Evolutionary conservation across 2,113 vertebrate genomes (phyloP).

Genomic region (Heterocephalus glaber): DNA sequence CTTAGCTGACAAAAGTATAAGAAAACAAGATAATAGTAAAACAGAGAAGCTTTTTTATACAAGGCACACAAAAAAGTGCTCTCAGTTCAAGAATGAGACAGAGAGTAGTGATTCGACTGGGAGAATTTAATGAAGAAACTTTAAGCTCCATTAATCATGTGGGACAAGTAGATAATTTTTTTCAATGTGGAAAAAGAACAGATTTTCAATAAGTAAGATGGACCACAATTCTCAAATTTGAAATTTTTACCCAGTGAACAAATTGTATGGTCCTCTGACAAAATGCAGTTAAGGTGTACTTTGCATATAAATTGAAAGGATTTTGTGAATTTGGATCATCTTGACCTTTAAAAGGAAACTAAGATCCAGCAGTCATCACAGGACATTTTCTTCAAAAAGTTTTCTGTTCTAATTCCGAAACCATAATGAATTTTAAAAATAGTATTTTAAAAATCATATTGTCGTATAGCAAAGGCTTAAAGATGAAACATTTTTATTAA

Average conservation of each 20-base stretch:
- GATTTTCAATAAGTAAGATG: neutral
- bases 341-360: slow-evolving; percentile 46
- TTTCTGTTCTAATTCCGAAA: slow-evolving; percentile 42
- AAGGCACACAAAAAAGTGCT: neutral
- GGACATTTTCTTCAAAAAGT: neutral
- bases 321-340: neutral
- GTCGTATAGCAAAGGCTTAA: neutral
- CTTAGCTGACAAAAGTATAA: neutral
- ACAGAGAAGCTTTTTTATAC: neutral
- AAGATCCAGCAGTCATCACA: neutral
- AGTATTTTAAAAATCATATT: neutral
- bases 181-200: neutral
- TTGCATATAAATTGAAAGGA: neutral
- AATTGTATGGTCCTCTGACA: neutral
- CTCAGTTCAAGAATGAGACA: neutral
- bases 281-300: slow-evolving; percentile 39
- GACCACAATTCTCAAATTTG: neutral
- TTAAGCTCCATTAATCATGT: neutral
- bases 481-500: slow-evolving; percentile 20
- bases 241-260: slow-evolving; percentile 20
- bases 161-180: neutral
- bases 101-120: neutral
- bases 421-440: slow-evolving; percentile 16
- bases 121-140: neutral
- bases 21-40: neutral